Percentiles rank a stretch among this genome's conserved stretches.
Conservation (phyloP, 2,888 invertebrate species). For the Sisyra nigra region DNA sequence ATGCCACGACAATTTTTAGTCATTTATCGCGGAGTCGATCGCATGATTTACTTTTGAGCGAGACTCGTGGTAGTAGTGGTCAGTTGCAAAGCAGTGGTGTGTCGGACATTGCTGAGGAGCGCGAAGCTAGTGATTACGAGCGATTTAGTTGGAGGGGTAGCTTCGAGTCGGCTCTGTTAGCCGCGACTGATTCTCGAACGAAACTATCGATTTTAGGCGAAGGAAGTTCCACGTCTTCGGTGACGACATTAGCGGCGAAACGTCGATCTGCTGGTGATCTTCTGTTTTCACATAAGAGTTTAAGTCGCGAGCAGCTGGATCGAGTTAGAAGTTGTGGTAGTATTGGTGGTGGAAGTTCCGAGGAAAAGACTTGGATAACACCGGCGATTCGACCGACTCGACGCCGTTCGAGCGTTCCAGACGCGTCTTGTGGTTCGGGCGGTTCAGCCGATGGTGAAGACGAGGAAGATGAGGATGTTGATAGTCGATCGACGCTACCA, state of each 20-base stretch:
- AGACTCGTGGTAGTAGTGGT: constrained; percentile 25
- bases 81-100: constrained; percentile 33
- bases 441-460: constrained; percentile 33
- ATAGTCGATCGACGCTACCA: constrained; percentile 39
- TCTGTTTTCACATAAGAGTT: constrained; percentile 60
- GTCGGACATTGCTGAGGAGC: constrained; percentile 39
- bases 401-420: constrained; percentile 41
- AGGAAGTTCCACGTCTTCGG: constrained; percentile 43
- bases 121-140: constrained; percentile 64
- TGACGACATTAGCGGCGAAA: constrained; percentile 53
- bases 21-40: constrained; percentile 64
- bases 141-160: constrained; percentile 85
- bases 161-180: constrained; percentile 80
- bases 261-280: constrained; percentile 72
- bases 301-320: constrained; percentile 59
- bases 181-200: constrained; percentile 63
- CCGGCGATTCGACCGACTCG: constrained; percentile 21
- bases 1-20: constrained; percentile 28
- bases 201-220: constrained; percentile 50
- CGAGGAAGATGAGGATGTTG: constrained; percentile 35
- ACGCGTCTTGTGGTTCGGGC: constrained; percentile 30
- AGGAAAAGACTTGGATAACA: constrained; percentile 26
- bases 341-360: constrained; percentile 53
- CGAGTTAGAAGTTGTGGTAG: constrained; percentile 67
- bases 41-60: constrained; percentile 59